Conservation (phyloP, 35 echinoderm and acorn worm genomes). For the Strongylocentrotus purpuratus region DNA sequence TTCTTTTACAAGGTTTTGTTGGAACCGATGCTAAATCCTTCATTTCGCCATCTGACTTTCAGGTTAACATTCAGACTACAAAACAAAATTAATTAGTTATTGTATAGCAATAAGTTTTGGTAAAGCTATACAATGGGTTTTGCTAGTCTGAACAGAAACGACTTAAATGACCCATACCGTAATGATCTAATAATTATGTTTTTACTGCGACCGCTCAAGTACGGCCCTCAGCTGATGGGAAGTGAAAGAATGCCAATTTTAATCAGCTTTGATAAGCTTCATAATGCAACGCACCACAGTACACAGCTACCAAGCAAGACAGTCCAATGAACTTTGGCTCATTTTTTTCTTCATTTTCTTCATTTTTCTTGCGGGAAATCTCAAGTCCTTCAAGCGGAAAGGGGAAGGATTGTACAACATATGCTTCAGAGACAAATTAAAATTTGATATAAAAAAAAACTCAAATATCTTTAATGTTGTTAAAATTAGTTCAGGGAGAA, state of each 20-base stretch:
- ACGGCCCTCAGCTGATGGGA: neutral
- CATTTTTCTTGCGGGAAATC: neutral
- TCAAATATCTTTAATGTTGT: too few species aligned
- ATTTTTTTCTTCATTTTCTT: neutral
- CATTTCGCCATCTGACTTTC: too few species aligned
- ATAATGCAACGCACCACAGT: neutral
- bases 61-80: too few species aligned
- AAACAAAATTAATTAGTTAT: too few species aligned
- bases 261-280: neutral
- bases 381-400: neutral
- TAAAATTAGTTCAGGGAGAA: too few species aligned
- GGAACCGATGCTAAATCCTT: too few species aligned
- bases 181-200: constrained; percentile 13
- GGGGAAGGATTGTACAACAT: neutral
- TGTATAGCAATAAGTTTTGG: too few species aligned
- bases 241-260: constrained; percentile 18
- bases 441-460: too few species aligned
- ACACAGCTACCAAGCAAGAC: neutral
- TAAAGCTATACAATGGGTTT: too few species aligned
- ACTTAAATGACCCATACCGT: neutral
- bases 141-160: too few species aligned
- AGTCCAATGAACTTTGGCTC: neutral
- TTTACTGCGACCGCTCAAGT: neutral
- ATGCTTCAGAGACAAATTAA: neutral
- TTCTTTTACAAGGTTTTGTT: too few species aligned